Evolutionary conservation across 35 echinoderm and acorn worm genomes (phyloP).

Genomic region (Chiridota heheva): DNA sequence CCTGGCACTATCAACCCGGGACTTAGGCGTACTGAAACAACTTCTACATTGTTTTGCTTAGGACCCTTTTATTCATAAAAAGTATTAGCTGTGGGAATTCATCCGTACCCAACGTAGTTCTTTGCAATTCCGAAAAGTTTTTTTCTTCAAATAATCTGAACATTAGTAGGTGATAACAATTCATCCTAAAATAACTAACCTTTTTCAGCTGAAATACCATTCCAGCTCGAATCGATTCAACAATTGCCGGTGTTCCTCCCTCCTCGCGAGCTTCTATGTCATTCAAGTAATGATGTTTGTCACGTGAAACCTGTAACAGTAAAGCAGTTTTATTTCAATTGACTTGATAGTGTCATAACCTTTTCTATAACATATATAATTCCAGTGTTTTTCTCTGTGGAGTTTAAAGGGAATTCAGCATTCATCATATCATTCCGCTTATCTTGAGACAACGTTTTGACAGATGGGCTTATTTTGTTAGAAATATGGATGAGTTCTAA

Average conservation of each 20-base stretch:
- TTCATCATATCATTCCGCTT: not conserved
- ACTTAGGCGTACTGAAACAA: no score
- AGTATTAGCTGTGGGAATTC: no score
- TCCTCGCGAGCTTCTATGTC: conserved; percentile 94
- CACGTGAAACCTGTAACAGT: conserved; percentile 69
- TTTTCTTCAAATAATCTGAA: not conserved
- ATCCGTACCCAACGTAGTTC: no score
- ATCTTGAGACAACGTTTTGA: no score
- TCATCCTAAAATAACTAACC: conserved; percentile 9
- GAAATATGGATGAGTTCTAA: no score
- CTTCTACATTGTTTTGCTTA: no score
- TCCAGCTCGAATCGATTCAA: conserved; percentile 92
- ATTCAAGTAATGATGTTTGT: conserved; percentile 85
- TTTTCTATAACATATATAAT: not conserved
- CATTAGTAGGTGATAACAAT: not conserved
- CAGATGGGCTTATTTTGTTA: no score
- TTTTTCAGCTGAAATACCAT: conserved; percentile 93
- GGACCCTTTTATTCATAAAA: no score
- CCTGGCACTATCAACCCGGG: no score
- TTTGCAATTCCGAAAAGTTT: no score
- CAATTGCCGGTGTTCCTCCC: conserved; percentile 92
- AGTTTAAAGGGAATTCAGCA: not conserved
- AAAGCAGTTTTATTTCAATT: not conserved
- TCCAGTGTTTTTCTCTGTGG: not conserved
- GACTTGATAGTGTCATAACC: not conserved